A percentile compares a stretch with the other conserved stretches of the same genome.
These are phyloP conservation scores for Rugalucina vietnamica DNA, from an alignment of 2,888 invertebrate genomes.

Conservation along the genomic window DNA sequence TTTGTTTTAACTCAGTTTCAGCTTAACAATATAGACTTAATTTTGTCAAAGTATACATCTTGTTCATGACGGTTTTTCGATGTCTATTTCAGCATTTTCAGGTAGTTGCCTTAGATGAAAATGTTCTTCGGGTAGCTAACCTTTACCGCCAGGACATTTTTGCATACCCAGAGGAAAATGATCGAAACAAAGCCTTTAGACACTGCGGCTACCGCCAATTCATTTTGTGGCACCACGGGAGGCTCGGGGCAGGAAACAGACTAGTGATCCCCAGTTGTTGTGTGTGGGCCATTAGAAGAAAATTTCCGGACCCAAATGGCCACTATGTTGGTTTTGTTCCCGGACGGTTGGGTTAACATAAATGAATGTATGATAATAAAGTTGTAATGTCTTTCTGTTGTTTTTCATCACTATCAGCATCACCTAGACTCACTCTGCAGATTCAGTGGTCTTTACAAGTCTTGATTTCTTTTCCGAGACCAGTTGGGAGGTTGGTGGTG, in stretches of 20 bases:
- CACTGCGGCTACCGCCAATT: constrained; percentile 58
- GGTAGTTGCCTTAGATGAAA: constrained; percentile 33
- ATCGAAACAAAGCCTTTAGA: constrained; percentile 31
- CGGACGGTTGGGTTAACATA: background rate
- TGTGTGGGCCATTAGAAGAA: constrained; percentile 55
- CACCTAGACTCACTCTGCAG: too few species aligned
- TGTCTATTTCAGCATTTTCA: constrained; percentile 1
- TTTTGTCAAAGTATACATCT: too few species aligned
- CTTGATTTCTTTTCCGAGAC: too few species aligned
- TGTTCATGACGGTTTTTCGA: too few species aligned
- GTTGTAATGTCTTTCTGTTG: too few species aligned
- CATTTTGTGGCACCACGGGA: constrained; percentile 47
- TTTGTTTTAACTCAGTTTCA: too few species aligned
- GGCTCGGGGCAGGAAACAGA: constrained; percentile 46
- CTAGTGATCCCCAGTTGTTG: constrained; percentile 58
- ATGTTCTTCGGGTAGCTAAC: constrained; percentile 28
- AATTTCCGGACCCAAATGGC: constrained; percentile 47
- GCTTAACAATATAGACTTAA: too few species aligned
- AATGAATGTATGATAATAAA: too few species aligned
- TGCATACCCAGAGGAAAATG: background rate
- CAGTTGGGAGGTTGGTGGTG: too few species aligned
- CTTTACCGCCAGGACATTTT: constrained; percentile 37
- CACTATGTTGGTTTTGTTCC: constrained; percentile 49
- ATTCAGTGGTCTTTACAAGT: too few species aligned
- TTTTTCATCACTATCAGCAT: too few species aligned